Evolutionary conservation across 2,113 vertebrate species (phyloP).

Genomic region (Glaucomys volans): DNA sequence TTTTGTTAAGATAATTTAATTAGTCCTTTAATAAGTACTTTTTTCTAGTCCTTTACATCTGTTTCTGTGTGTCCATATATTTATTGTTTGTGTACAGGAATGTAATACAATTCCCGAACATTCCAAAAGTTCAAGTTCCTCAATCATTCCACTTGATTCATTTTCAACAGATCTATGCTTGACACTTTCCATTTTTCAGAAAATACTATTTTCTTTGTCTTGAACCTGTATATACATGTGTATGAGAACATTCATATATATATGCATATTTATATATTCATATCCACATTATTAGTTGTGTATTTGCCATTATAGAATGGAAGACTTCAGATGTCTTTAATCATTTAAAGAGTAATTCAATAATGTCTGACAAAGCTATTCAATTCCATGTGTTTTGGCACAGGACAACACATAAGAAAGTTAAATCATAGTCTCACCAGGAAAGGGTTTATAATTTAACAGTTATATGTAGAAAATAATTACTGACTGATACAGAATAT

Average conservation of each 20-base stretch:
- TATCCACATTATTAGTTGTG: not conserved
- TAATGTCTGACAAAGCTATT: not conserved
- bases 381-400: not conserved
- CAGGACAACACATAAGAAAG: not conserved
- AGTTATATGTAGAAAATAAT: not conserved
- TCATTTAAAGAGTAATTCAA: not conserved
- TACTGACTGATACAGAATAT: not conserved
- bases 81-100: not conserved
- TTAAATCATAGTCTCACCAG: not conserved
- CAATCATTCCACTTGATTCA: not conserved
- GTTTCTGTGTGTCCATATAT: not conserved
- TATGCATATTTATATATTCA: not conserved
- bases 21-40: not conserved
- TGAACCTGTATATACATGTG: not conserved
- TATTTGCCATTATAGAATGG: not conserved
- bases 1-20: conserved; percentile 1
- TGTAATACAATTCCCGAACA: not conserved
- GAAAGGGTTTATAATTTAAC: not conserved
- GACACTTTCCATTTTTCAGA: not conserved
- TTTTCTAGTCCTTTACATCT: not conserved
- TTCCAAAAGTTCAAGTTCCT: not conserved
- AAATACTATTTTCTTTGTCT: not conserved
- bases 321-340: not conserved
- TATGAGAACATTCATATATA: not conserved
- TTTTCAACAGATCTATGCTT: not conserved